Conservation (phyloP, 2,888 invertebrate species). For the Orthosia incerta region DNA sequence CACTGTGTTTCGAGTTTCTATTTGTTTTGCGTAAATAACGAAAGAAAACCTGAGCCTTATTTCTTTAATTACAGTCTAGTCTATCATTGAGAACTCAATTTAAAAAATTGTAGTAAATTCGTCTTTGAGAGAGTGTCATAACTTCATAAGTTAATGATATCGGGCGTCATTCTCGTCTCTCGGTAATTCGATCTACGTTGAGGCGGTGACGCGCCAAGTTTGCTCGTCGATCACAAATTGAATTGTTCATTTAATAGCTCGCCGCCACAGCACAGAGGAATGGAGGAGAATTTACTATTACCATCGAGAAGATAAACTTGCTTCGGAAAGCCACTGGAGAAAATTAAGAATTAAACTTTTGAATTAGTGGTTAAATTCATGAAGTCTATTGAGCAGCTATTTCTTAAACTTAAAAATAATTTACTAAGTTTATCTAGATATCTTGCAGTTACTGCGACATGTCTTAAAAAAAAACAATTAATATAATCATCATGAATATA, state of each 20-base stretch:
- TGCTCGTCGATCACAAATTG: conserved; percentile 62
- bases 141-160: conserved; percentile 60
- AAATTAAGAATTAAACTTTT: not conserved
- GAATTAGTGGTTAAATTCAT: not conserved
- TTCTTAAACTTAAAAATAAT: not conserved
- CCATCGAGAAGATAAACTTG: not conserved
- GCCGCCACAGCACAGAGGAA: conserved; percentile 15
- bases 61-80: not conserved
- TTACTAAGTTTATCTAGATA: too few species aligned
- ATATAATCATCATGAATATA: too few species aligned
- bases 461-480: too few species aligned
- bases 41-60: not conserved
- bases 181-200: conserved; percentile 54
- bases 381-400: not conserved
- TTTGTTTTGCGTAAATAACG: conserved; percentile 6
- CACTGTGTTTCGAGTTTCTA: not conserved
- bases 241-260: conserved; percentile 53
- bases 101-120: conserved; percentile 16
- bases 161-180: conserved; percentile 25
- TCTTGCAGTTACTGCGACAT: not conserved
- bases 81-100: conserved; percentile 1
- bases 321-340: not conserved
- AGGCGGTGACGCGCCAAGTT: conserved; percentile 39
- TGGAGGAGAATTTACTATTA: not conserved
- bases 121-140: conserved; percentile 28